Evolutionary conservation across 2,797 vertebrate genomes (phyloP).

Genomic region (Paguma larvata): DNA sequence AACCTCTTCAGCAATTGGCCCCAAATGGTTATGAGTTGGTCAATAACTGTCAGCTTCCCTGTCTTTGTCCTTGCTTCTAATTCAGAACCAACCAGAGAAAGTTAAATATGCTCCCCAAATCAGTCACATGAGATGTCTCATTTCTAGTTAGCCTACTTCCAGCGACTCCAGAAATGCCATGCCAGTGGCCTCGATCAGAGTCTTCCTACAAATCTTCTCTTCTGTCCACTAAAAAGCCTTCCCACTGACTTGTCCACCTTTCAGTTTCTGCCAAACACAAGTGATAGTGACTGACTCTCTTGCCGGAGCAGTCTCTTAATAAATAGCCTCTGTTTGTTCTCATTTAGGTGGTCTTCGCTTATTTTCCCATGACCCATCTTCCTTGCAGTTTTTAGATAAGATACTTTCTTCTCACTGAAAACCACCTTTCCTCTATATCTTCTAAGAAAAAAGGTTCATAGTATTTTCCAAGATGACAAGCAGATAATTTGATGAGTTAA

Average conservation of each 20-base stretch:
- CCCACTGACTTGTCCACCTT: background rate
- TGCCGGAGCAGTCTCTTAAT: background rate
- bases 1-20: background rate
- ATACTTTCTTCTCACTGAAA: background rate
- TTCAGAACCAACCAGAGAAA: background rate
- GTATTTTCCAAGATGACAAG: background rate
- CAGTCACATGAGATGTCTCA: background rate
- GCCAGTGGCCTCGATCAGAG: background rate
- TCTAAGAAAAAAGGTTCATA: slow-evolving; percentile 10
- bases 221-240: background rate
- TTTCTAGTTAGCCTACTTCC: background rate
- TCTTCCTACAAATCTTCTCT: background rate
- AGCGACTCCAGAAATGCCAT: background rate
- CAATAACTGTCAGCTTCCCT: background rate
- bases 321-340: background rate
- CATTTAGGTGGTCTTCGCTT: background rate
- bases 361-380: background rate
- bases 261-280: background rate
- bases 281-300: background rate
- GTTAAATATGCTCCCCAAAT: background rate
- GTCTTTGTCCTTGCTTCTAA: background rate
- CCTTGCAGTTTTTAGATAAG: background rate
- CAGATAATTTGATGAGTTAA: background rate
- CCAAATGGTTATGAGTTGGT: background rate
- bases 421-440: background rate